Percentiles rank a stretch among this genome's conserved stretches.
Conservation (phyloP, 2,113 vertebrate genomes). For the Chionis minor region DNA sequence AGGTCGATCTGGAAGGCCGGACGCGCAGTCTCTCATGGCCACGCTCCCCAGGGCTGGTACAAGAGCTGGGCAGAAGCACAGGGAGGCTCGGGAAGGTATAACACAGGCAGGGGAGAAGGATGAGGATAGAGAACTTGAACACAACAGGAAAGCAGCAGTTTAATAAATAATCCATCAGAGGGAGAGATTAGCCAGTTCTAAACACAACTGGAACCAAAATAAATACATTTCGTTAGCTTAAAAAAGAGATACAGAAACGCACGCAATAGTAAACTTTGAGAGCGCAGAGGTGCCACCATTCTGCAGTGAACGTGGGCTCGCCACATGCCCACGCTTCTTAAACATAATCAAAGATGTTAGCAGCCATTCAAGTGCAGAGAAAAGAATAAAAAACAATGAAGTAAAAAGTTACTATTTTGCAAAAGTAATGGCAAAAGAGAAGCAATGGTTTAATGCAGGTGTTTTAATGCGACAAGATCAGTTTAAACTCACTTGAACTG, state of each 20-base stretch:
- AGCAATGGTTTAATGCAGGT: background rate
- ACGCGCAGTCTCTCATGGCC: rapidly evolving
- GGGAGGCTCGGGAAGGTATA: too few species aligned
- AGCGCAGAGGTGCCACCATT: background rate
- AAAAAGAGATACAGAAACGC: background rate
- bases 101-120: background rate
- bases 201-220: conserved; percentile 41
- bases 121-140: background rate
- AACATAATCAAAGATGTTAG: background rate
- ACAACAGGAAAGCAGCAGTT: conserved; percentile 62
- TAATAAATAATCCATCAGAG: conserved; percentile 62
- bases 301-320: background rate
- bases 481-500: background rate
- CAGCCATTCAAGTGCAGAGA: background rate
- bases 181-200: conserved; percentile 41
- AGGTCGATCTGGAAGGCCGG: rapidly evolving
- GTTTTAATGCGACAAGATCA: background rate
- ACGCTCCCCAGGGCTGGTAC: rapidly evolving
- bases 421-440: background rate
- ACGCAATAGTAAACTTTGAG: background rate
- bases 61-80: background rate
- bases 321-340: background rate
- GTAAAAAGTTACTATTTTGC: background rate
- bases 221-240: background rate
- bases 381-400: background rate